Percentiles rank a stretch among this genome's conserved stretches.
Conservation (phyloP, 2,888 invertebrate species). For the Mesorhabditis belari region DNA sequence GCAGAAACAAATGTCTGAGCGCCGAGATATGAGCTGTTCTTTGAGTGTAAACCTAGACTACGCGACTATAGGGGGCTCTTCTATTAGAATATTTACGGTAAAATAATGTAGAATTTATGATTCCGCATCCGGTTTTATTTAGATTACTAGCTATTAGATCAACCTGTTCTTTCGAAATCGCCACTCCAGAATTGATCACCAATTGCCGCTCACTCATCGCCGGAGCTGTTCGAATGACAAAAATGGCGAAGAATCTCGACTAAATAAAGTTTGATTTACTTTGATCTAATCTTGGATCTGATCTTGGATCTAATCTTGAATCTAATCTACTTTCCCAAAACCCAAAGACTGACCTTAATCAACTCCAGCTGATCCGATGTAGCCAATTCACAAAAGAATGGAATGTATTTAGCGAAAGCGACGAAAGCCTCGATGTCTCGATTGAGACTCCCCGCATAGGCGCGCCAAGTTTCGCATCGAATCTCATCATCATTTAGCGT, state of each 20-base stretch:
- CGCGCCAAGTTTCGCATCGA: too few species aligned
- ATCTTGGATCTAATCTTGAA: too few species aligned
- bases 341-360: constrained; percentile 7
- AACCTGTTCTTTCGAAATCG: not conserved
- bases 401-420: constrained; percentile 12
- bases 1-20: too few species aligned
- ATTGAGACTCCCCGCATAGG: constrained; percentile 3
- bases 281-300: not conserved
- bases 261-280: not conserved
- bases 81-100: too few species aligned
- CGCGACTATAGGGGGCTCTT: too few species aligned
- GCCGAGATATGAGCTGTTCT: too few species aligned
- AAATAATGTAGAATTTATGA: too few species aligned
- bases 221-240: not conserved
- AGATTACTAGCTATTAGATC: not conserved
- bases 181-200: not conserved
- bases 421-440: constrained; percentile 9
- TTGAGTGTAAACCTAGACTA: too few species aligned
- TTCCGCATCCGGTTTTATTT: too few species aligned
- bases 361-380: constrained; percentile 12
- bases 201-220: not conserved
- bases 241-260: not conserved
- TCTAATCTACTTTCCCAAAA: too few species aligned
- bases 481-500: too few species aligned
- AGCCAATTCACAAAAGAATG: constrained; percentile 4